Evolutionary conservation across 2,113 vertebrate genomes (phyloP).

Genomic region (Nyctibius bracteatus): DNA sequence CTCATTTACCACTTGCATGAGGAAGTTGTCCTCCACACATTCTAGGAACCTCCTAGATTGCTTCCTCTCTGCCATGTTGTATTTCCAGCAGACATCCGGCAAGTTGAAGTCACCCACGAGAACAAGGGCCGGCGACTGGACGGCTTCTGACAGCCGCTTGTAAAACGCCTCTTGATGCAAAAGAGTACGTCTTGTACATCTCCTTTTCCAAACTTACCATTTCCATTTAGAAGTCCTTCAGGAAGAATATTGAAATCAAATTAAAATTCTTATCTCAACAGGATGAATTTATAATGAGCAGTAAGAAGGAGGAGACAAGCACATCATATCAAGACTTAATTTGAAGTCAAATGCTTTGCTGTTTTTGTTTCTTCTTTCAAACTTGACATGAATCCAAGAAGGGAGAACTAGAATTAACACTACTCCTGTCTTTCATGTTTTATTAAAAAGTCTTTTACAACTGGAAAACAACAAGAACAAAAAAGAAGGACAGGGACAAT

Average conservation of each 20-base stretch:
- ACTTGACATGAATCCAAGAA: background rate
- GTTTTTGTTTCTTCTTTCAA: background rate
- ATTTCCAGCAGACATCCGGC: too few species aligned
- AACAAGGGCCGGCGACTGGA: too few species aligned
- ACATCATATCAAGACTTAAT: constrained; percentile 14
- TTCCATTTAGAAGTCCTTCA: background rate
- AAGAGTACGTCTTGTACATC: background rate
- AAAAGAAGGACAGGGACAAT: background rate
- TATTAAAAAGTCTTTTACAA: background rate
- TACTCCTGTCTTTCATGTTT: background rate
- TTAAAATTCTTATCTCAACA: background rate
- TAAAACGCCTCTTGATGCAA: background rate
- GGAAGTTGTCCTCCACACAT: too few species aligned
- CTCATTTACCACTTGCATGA: too few species aligned
- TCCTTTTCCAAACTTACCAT: background rate
- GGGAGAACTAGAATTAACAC: background rate
- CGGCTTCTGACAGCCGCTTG: too few species aligned
- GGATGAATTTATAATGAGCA: background rate
- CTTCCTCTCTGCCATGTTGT: too few species aligned
- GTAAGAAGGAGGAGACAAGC: background rate
- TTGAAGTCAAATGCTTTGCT: constrained; percentile 3
- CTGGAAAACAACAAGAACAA: background rate
- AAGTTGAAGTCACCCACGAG: too few species aligned
- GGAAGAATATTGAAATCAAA: background rate
- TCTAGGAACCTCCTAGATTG: too few species aligned